Evolutionary conservation across 2,113 vertebrate species (phyloP), one percentile per base, ranked within the genome.

Genomic region (Circaetus gallicus): DNA sequence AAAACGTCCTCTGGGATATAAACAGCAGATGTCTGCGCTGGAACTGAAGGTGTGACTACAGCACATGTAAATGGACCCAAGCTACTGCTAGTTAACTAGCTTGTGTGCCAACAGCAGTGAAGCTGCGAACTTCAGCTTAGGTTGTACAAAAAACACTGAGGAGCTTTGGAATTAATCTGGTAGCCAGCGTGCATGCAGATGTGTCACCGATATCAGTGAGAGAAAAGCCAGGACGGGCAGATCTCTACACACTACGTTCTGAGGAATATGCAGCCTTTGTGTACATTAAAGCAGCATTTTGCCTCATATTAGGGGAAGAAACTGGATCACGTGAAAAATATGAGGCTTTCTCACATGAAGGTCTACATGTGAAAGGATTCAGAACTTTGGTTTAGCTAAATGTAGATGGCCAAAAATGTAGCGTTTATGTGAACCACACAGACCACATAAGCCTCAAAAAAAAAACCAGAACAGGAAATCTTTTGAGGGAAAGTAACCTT

Each of bases 201-300:
- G 38, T 2, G 2, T 20, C 42, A 50, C 45, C 0, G 0, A 0
- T 9, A 25, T 4, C 56, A 26, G 8, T 0, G 1, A 52, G 7
- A 26, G 17, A 43, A 58, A 53, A 55, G 34, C 34, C 45, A 49
- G 45, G 49, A 56, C 0, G 0, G 11, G 24, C 45, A 73, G 25
- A 86, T 16, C 52, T 22, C n/a, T 22, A 28, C 26, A 15, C 13
- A 24, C 11, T 18, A 5, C 0, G 0, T 15, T 73, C 31, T 66
- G 84, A 16, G 55, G 14, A 63, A 66, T 10, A 29, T 1, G 15
- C 71, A 80, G 49, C 53, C 3, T 70, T 36, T 29, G 24, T 34
- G 17, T 1, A 3, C 2, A 1, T 4, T 74, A 56, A 73, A 78
- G 22, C 38, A 81, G 31, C 34, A 38, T 67, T 67, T 73, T n/a